These are phyloP conservation scores for Aethes cnicana DNA, from an alignment of 2,888 invertebrate genomes.

Conservation along the genomic window DNA sequence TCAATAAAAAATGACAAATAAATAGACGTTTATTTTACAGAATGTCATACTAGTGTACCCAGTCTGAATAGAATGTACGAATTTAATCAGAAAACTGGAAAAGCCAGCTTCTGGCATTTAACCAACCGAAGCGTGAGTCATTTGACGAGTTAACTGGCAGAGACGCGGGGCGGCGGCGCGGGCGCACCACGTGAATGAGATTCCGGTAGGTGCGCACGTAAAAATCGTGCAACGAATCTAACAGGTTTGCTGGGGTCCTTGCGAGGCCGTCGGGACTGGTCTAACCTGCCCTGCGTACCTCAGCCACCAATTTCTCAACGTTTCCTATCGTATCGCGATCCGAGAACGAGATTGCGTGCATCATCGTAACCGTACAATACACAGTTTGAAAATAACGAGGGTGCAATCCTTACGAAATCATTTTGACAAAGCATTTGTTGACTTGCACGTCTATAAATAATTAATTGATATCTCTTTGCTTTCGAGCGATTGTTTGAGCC, in stretches of 20 bases:
- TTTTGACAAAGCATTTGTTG: slow-evolving; percentile 50
- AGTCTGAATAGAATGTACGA: slow-evolving; percentile 69
- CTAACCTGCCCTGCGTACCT: slow-evolving; percentile 80
- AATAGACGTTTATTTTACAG: slow-evolving; percentile 39
- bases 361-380: slow-evolving; percentile 21
- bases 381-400: slow-evolving; percentile 10
- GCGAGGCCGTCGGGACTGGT: slow-evolving; percentile 82
- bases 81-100: slow-evolving; percentile 79
- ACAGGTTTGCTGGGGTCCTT: slow-evolving; percentile 82
- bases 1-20: slow-evolving; percentile 37
- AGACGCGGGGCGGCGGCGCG: slow-evolving; percentile 54
- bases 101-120: slow-evolving; percentile 79
- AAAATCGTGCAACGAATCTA: slow-evolving; percentile 83
- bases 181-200: slow-evolving; percentile 78
- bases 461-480: slow-evolving; percentile 66
- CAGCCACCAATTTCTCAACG: slow-evolving; percentile 77
- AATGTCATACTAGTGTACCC: slow-evolving; percentile 46
- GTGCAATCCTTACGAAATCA: slow-evolving; percentile 44
- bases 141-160: slow-evolving; percentile 79
- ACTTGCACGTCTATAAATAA: slow-evolving; percentile 60
- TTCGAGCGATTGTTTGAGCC: slow-evolving; percentile 64
- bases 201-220: slow-evolving; percentile 82
- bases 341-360: slow-evolving; percentile 55
- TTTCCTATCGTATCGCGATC: slow-evolving; percentile 70
- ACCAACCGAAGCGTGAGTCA: slow-evolving; percentile 78